Conservation (phyloP, 2,113 vertebrate species). For the Orientallactaga bullata region DNA sequence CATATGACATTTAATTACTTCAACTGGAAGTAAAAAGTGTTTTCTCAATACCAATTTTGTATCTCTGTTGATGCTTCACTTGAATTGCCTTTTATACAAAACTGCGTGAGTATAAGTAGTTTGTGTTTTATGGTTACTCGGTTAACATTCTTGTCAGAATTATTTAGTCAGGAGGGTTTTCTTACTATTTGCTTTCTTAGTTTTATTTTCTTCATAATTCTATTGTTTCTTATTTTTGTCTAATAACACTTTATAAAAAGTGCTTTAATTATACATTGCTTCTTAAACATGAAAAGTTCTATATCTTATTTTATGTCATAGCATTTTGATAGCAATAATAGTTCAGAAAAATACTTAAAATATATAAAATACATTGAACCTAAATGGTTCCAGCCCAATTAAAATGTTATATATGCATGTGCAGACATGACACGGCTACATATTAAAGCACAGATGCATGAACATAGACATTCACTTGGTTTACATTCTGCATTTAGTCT, state of each 20-base stretch:
- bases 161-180: conserved; percentile 24
- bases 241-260: conserved; percentile 46
- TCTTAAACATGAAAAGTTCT: neutral
- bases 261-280: conserved; percentile 1
- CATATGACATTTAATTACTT: conserved; percentile 40
- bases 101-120: neutral
- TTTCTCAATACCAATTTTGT: neutral
- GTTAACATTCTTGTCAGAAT: conserved; percentile 19
- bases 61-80: neutral
- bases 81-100: conserved; percentile 20
- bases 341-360: conserved; percentile 36
- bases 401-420: neutral
- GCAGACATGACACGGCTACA: neutral
- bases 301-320: conserved; percentile 4
- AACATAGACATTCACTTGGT: neutral
- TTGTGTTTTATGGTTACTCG: neutral
- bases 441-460: neutral
- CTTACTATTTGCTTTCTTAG: neutral
- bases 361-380: conserved; percentile 34
- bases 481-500: neutral
- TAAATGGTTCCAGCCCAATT: neutral
- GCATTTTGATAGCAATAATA: conserved; percentile 39
- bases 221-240: conserved; percentile 29
- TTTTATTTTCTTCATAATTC: neutral
- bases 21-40: neutral